Conservation (phyloP, 2,888 invertebrate genomes). For the Creontiades dilutus region DNA sequence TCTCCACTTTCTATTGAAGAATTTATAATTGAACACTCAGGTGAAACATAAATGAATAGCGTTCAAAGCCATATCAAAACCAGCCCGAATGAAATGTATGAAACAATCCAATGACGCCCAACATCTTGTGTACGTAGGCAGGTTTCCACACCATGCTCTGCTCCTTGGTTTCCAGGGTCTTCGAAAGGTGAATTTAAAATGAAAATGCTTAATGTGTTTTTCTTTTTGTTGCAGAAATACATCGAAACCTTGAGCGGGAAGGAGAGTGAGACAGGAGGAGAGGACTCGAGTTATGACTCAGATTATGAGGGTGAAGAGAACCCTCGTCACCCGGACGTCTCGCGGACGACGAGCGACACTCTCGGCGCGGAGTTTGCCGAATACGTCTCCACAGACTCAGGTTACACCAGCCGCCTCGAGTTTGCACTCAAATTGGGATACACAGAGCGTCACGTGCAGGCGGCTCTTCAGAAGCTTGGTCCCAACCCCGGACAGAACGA, state of each 20-base stretch:
- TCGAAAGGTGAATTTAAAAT: too few species aligned
- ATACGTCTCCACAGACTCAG: conserved; percentile 81
- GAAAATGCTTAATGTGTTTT: not conserved
- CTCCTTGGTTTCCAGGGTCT: too few species aligned
- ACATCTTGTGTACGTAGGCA: too few species aligned
- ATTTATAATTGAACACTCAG: too few species aligned
- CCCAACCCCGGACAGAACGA: conserved; percentile 92
- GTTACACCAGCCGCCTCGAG: conserved; percentile 86
- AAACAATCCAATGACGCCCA: too few species aligned
- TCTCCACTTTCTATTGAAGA: too few species aligned
- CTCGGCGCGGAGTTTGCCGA: conserved; percentile 91
- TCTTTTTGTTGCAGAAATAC: conserved; percentile 61
- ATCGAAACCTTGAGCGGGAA: conserved; percentile 65
- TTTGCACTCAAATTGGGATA: conserved; percentile 96
- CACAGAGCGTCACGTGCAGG: conserved; percentile 90
- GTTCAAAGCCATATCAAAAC: too few species aligned
- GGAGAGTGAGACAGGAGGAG: conserved; percentile 79
- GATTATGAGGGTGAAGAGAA: conserved; percentile 85
- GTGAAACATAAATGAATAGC: too few species aligned
- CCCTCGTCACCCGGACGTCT: conserved; percentile 85
- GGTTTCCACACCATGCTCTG: too few species aligned
- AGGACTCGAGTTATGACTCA: conserved; percentile 93
- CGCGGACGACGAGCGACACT: conserved; percentile 90
- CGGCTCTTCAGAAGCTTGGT: conserved; percentile 91
- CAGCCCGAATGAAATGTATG: too few species aligned